These are phyloP conservation scores for Ammospiza caudacuta DNA, from an alignment of 2,113 vertebrate genomes.

Conservation along the genomic window DNA sequence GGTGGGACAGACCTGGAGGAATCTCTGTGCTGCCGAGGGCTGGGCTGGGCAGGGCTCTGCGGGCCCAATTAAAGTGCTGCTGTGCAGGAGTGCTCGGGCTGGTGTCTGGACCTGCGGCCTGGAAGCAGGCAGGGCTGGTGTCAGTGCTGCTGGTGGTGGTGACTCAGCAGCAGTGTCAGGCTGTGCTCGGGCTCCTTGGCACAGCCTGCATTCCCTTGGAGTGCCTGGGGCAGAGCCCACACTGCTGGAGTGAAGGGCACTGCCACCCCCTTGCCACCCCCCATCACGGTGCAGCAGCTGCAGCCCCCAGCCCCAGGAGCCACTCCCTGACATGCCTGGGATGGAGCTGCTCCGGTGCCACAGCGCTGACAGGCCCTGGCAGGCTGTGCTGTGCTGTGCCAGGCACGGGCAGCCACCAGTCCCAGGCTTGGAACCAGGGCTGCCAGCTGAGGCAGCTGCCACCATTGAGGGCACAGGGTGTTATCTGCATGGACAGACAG, in stretches of 20 bases:
- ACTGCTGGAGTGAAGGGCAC: accelerated
- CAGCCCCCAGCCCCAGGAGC: background rate
- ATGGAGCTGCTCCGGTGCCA: accelerated
- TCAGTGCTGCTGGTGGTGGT: accelerated
- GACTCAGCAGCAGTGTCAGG: background rate
- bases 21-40: accelerated
- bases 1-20: accelerated
- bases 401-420: accelerated
- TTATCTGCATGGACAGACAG: accelerated
- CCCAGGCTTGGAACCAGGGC: background rate
- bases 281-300: accelerated
- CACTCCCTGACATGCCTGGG: accelerated
- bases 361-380: accelerated
- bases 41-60: background rate
- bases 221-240: background rate
- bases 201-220: accelerated
- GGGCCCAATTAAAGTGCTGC: background rate
- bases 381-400: background rate
- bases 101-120: background rate
- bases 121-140: background rate
- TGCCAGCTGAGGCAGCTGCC: background rate
- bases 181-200: accelerated
- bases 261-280: accelerated
- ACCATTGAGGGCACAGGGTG: too few relatives aligned
- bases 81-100: background rate